phyloP scores from a whole-genome alignment of 1,140 invertebrate species.

The Octopus bimaculoides region DNA sequence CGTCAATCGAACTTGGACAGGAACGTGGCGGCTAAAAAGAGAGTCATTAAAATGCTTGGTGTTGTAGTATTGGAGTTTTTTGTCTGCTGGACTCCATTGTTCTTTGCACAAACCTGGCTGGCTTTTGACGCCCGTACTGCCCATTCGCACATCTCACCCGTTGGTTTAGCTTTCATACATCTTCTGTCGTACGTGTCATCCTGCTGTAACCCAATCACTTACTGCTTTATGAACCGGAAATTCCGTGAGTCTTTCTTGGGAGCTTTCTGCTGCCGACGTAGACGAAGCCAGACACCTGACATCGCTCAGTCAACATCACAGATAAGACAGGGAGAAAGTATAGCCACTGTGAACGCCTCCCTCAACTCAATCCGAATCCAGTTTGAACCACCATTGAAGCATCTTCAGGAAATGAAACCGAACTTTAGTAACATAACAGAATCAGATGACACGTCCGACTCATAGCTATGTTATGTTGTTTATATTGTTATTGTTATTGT shows the following conservation, averaged over 20 bases:
- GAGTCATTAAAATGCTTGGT: constrained; percentile 89
- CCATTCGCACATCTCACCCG: constrained; percentile 40
- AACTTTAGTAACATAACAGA: too few relatives aligned
- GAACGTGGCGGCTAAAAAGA: constrained; percentile 73
- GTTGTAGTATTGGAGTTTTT: constrained; percentile 90
- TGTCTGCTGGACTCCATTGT: constrained; percentile 87
- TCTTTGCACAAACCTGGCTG: constrained; percentile 79
- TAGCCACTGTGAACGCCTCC: constrained; percentile 18
- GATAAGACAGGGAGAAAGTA: not conserved
- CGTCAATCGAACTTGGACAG: constrained; percentile 69
- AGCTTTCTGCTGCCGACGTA: constrained; percentile 65
- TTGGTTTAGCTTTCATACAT: constrained; percentile 71
- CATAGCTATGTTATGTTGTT: too few relatives aligned
- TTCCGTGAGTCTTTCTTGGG: constrained; percentile 78
- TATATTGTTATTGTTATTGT: too few relatives aligned
- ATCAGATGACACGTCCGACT: too few relatives aligned
- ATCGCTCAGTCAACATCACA: constrained; percentile 66
- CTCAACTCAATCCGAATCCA: not conserved
- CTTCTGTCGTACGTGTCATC: constrained; percentile 81
- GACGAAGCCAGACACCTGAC: not conserved
- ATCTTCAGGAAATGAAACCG: too few relatives aligned
- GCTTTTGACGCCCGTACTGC: constrained; percentile 68
- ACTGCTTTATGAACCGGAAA: constrained; percentile 79
- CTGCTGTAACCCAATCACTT: constrained; percentile 69
- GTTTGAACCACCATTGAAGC: too few relatives aligned